Base-by-base conservation (phyloP, 2,888 invertebrate species). In the Chymomyza amoena region DNA sequence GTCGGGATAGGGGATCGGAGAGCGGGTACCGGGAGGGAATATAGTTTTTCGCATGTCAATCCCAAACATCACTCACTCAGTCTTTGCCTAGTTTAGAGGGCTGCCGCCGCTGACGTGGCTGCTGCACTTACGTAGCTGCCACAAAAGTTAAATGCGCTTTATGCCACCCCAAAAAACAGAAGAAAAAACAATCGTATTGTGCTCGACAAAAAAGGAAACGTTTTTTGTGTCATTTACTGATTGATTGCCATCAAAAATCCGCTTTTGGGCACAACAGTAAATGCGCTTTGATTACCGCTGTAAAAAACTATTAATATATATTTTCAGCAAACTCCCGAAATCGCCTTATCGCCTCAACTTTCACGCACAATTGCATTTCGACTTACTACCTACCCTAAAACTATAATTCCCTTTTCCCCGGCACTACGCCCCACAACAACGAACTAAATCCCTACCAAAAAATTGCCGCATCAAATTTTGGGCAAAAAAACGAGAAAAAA, bases 171-270 rank as follows among this genome's bases (percentile, higher is more conserved):
- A 73, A 72, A 66, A 69, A 56, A 25, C 9, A 69, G 4, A 1
- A 51, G 6, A 73, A 72, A 67, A 69, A 56, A 32, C 10, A 68
- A 63, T 60, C 75, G 74, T 74, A 45, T 45, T 45, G 32, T 32
- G 69, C 9, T 64, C n/a, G n/a, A 72, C 59, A 45, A 76, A 75
- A 82, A 72, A 32, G 61, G 61, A 68, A 75, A 61, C 67, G 51
- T 76, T 61, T 73, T 64, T 69, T 52, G 64, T 67, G 39, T 66
- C 64, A 45, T 51, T 74, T 74, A 4, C 75, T 87, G 87, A 87
- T 87, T 88, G 87, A 87, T 87, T 84, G 88, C 68, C 81, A 88
- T 87, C 87, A 88, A 78, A 81, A 82, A 89, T 89, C 89, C 81
- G 89, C 78, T 87, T 89, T 79, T 68, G 80, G 80, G 80, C 75